Conservation (phyloP, 2,888 invertebrate genomes). For the Synergus laeviventris region DNA sequence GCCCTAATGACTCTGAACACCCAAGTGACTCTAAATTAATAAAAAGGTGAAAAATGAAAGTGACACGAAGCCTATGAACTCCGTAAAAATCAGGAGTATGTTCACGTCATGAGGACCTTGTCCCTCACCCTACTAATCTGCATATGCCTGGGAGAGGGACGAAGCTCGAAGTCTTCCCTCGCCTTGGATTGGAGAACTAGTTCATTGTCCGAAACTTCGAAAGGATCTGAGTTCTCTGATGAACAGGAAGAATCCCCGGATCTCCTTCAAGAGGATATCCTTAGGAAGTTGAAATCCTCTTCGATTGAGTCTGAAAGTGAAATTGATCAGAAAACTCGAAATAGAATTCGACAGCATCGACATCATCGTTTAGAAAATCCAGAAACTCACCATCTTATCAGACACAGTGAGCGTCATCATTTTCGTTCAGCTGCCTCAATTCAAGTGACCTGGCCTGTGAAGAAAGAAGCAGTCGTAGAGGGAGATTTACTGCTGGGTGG, state of each 20-base stretch:
- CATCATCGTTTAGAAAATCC: slow-evolving; percentile 45
- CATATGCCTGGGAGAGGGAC: slow-evolving; percentile 47
- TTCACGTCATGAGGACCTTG: slow-evolving; percentile 51
- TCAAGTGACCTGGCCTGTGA: slow-evolving; percentile 82
- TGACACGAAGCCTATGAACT: slow-evolving; percentile 35
- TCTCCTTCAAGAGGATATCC: slow-evolving; percentile 21
- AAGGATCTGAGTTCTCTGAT: slow-evolving; percentile 1
- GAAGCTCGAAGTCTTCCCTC: slow-evolving; percentile 43
- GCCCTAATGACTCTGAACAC: background rate
- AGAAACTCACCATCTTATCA: slow-evolving; percentile 45
- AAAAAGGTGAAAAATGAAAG: background rate
- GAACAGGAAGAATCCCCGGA: slow-evolving; percentile 6
- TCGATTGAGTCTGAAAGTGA: slow-evolving; percentile 15
- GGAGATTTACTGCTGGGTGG: slow-evolving; percentile 91
- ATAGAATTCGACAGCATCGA: background rate
- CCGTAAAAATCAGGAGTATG: slow-evolving; percentile 43
- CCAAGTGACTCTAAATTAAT: slow-evolving; percentile 20
- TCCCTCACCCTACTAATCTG: slow-evolving; percentile 47
- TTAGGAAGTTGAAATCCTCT: slow-evolving; percentile 20
- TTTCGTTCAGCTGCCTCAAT: slow-evolving; percentile 42
- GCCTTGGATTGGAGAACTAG: slow-evolving; percentile 22
- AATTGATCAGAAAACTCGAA: slow-evolving; percentile 18
- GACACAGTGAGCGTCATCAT: slow-evolving; percentile 50
- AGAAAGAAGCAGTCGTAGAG: slow-evolving; percentile 87
- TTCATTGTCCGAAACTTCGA: slow-evolving; percentile 6